phyloP scores from a whole-genome alignment of 1,140 invertebrate species.

The Drosophila watanabei region DNA sequence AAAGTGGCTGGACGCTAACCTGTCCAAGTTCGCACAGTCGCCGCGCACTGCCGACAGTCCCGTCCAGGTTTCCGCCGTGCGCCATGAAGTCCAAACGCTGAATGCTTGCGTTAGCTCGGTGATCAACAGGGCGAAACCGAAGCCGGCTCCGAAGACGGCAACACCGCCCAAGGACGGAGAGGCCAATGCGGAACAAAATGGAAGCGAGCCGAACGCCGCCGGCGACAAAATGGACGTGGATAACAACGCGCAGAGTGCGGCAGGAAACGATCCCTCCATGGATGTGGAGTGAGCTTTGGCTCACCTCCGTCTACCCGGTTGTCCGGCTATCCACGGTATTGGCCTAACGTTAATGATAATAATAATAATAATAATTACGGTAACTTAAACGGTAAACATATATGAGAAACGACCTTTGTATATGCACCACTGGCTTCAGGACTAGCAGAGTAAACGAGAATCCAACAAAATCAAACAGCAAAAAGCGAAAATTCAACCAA shows the following conservation, averaged over 20 bases:
- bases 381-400: constrained; percentile 57
- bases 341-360: constrained; percentile 68
- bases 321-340: constrained; percentile 66
- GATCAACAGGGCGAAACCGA: constrained; percentile 85
- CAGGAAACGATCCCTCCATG: constrained; percentile 53
- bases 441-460: constrained; percentile 46
- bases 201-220: constrained; percentile 54
- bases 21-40: constrained; percentile 88
- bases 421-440: constrained; percentile 65
- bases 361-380: constrained; percentile 49
- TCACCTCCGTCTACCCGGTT: constrained; percentile 17
- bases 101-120: constrained; percentile 82
- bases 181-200: constrained; percentile 74
- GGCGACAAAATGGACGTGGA: constrained; percentile 76
- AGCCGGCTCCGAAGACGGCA: constrained; percentile 75
- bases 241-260: constrained; percentile 52
- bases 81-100: constrained; percentile 88
- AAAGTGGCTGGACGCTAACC: constrained; percentile 92
- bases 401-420: constrained; percentile 53
- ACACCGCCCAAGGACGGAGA: constrained; percentile 70
- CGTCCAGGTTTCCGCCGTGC: constrained; percentile 91
- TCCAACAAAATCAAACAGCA: constrained; percentile 30
- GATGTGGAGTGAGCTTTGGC: constrained; percentile 62
- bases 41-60: constrained; percentile 90
- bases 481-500: constrained; percentile 44